Conservation (phyloP, 2,797 vertebrate genomes). For the Aplochiton taeniatus region DNA sequence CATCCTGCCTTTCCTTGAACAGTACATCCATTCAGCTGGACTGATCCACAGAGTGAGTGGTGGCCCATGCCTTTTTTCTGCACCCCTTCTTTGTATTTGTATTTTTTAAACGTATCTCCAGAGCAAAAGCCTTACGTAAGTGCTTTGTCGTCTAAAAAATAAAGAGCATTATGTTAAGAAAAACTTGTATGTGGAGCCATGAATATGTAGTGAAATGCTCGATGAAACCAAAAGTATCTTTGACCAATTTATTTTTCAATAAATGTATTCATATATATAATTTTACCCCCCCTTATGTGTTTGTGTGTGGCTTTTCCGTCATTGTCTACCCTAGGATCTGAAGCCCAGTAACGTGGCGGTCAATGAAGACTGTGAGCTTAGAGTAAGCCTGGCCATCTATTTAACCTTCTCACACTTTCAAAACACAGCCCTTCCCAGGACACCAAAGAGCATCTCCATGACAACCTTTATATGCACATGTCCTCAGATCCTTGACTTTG, state of each 20-base stretch:
- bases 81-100: conserved; percentile 5
- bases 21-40: conserved; percentile 99
- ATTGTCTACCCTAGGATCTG: conserved; percentile 80
- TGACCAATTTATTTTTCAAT: too few species aligned
- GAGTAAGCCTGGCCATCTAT: conserved; percentile 76
- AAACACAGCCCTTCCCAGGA: neutral
- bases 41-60: conserved; percentile 95
- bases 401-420: neutral
- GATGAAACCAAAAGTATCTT: neutral
- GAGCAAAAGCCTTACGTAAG: neutral
- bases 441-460: neutral
- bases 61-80: conserved; percentile 19
- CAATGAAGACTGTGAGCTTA: conserved; percentile 96
- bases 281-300: neutral
- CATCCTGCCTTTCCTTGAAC: conserved; percentile 40
- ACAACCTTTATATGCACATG: neutral
- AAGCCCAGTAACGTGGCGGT: conserved; percentile 98
- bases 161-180: conserved; percentile 1
- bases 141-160: neutral
- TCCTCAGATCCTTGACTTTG: conserved; percentile 95
- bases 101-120: neutral
- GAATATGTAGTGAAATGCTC: neutral
- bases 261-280: neutral
- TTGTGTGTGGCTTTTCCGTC: conserved; percentile 4
- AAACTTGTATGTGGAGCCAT: neutral